These are phyloP conservation scores for Beroe forskalii DNA, from an alignment of 37 sponge, comb jelly and placozoan genomes.

Conservation along the genomic window DNA sequence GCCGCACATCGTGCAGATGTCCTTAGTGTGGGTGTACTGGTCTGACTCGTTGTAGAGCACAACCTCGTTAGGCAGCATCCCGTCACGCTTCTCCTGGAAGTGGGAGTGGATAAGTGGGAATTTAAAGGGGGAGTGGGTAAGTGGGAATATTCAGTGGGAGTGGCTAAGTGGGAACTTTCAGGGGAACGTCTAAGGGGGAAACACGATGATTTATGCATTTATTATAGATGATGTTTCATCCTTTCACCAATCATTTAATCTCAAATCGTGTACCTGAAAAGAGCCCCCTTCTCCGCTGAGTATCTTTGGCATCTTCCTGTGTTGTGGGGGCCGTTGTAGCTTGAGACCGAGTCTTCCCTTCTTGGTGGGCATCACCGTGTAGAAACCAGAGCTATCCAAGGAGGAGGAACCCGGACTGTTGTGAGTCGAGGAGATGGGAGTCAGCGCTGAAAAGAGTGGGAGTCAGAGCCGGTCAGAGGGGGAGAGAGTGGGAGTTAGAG, in stretches of 20 bases:
- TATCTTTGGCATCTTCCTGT: constrained; percentile 9
- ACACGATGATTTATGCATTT: too few species aligned
- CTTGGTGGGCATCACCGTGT: constrained; percentile 44
- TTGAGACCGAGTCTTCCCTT: not conserved
- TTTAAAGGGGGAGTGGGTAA: too few species aligned
- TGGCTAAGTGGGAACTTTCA: too few species aligned
- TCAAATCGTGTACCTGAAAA: constrained; percentile 1
- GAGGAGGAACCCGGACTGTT: constrained; percentile 54
- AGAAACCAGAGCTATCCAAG: constrained; percentile 21
- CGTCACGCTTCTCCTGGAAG: constrained; percentile 47
- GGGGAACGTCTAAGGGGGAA: too few species aligned
- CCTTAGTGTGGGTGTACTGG: constrained; percentile 43
- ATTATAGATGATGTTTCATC: not conserved
- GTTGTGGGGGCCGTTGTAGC: not conserved
- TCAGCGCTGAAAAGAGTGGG: not conserved
- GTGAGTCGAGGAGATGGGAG: constrained; percentile 29
- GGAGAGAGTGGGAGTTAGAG: not conserved
- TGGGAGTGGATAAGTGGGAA: too few species aligned
- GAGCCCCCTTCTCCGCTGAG: constrained; percentile 33
- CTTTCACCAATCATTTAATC: not conserved
- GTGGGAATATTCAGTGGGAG: too few species aligned
- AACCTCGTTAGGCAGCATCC: constrained; percentile 24
- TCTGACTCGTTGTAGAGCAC: not conserved
- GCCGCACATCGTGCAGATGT: constrained; percentile 4
- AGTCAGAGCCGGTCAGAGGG: too few species aligned